Percentiles rank a stretch among this genome's conserved stretches.
phyloP scores from a whole-genome alignment of 2,113 vertebrate genomes.

The Osmerus mordax region DNA sequence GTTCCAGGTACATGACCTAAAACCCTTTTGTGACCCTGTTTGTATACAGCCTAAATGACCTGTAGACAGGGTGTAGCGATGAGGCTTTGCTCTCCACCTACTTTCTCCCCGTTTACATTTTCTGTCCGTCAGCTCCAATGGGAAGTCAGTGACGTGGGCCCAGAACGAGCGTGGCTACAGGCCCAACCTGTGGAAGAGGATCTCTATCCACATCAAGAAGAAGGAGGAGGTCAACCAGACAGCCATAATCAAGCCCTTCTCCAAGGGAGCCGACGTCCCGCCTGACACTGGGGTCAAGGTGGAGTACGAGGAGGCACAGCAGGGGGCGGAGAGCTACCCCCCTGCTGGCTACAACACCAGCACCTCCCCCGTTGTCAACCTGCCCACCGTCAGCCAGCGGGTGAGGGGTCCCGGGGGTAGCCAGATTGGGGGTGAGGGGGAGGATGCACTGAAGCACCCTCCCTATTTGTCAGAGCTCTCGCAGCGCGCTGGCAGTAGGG shows the following conservation, averaged over 20 bases:
- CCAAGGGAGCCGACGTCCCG: conserved; percentile 75
- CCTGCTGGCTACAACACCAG: conserved; percentile 66
- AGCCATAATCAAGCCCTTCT: conserved; percentile 96
- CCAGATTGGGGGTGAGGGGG: conserved; percentile 71
- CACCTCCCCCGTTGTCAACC: conserved; percentile 64
- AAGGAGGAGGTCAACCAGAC: conserved; percentile 90
- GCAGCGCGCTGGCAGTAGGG: conserved; percentile 41
- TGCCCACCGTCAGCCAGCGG: conserved; percentile 79
- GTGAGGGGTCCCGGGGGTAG: conserved; percentile 64
- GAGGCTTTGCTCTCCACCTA: too few species aligned
- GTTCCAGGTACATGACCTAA: too few species aligned
- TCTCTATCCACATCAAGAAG: conserved; percentile 94
- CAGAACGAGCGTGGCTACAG: conserved; percentile 85
- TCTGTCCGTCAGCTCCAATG: conserved; percentile 81
- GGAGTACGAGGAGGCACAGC: conserved; percentile 68
- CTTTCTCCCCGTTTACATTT: neutral
- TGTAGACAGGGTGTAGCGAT: too few species aligned
- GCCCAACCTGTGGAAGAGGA: conserved; percentile 92
- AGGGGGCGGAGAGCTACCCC: conserved; percentile 75
- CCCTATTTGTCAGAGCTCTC: conserved; percentile 76
- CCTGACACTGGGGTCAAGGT: conserved; percentile 71
- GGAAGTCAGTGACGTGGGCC: conserved; percentile 91
- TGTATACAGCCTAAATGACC: too few species aligned
- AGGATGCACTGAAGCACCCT: conserved; percentile 55
- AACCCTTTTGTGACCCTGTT: too few species aligned